A percentile compares a stretch with the other conserved stretches of the same genome.
Evolutionary conservation across 2,113 vertebrate genomes (phyloP).

Genomic region (Rhagologus leucostigma): DNA sequence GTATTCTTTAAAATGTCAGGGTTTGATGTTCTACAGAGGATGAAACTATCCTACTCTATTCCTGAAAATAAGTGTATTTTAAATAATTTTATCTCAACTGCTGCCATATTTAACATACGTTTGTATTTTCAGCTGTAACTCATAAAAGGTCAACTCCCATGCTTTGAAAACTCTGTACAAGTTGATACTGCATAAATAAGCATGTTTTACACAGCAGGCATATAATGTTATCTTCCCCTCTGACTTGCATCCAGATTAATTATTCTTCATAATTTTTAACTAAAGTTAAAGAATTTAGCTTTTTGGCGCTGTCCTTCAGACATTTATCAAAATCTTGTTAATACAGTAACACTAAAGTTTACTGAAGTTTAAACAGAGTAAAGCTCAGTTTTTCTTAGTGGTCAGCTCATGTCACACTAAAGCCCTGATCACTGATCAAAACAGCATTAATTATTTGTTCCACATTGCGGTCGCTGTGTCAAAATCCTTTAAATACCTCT

Average conservation of each 20-base stretch:
- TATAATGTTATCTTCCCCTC: not conserved
- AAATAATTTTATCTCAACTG: not conserved
- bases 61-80: not conserved
- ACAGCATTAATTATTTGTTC: conserved; percentile 73
- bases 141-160: not conserved
- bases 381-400: conserved; percentile 51
- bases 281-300: not conserved
- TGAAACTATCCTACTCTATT: not conserved
- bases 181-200: not conserved
- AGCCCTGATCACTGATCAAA: conserved; percentile 54
- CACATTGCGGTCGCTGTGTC: conserved; percentile 38
- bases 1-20: not conserved
- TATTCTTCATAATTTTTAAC: not conserved
- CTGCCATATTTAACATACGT: not conserved
- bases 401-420: conserved; percentile 49
- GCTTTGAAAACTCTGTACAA: not conserved
- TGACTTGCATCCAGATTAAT: not conserved
- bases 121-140: conserved; percentile 29
- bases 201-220: not conserved
- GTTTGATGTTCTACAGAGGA: not conserved
- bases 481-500: conserved; percentile 64
- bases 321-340: conserved; percentile 49
- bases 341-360: conserved; percentile 27
- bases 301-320: conserved; percentile 28
- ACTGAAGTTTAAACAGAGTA: conserved; percentile 62